Conservation (phyloP, 2,113 vertebrate genomes). For the Larimichthys crocea region DNA sequence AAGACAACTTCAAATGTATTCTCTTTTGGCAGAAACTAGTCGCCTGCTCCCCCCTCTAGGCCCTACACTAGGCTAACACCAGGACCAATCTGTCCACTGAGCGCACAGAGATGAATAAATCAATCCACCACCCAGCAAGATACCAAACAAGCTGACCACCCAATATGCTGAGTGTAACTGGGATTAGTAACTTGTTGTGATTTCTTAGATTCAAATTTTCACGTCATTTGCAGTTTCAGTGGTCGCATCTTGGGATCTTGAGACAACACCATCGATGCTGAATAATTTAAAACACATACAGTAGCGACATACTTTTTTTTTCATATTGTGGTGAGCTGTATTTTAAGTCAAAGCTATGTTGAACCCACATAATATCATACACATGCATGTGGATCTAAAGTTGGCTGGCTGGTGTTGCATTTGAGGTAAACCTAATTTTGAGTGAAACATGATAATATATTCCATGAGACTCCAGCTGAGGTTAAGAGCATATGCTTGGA, state of each 20-base stretch:
- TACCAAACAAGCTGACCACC: neutral
- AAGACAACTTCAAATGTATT: neutral
- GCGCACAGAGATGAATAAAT: neutral
- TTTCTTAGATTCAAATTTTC: neutral
- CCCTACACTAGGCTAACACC: neutral
- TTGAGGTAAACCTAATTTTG: slow-evolving; percentile 71
- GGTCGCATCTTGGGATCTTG: neutral
- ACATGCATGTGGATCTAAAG: slow-evolving; percentile 67
- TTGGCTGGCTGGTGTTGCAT: slow-evolving; percentile 63
- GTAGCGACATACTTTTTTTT: slow-evolving; percentile 56
- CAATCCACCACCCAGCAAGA: neutral
- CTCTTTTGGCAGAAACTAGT: neutral
- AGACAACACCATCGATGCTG: slow-evolving; percentile 3
- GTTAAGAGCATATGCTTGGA: slow-evolving; percentile 69
- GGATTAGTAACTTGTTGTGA: neutral
- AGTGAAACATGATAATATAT: slow-evolving; percentile 74
- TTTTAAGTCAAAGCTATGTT: slow-evolving; percentile 61
- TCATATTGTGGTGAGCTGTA: slow-evolving; percentile 56
- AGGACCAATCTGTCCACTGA: neutral
- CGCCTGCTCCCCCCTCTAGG: neutral
- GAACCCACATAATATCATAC: slow-evolving; percentile 73
- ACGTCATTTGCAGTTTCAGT: neutral
- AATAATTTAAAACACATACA: slow-evolving; percentile 70
- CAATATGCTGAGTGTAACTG: neutral
- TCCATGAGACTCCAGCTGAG: slow-evolving; percentile 59